Percentiles rank a stretch among this genome's conserved stretches.
Evolutionary conservation across 2,888 invertebrate species (phyloP).

Genomic region (Leptopilina drosophilae): DNA sequence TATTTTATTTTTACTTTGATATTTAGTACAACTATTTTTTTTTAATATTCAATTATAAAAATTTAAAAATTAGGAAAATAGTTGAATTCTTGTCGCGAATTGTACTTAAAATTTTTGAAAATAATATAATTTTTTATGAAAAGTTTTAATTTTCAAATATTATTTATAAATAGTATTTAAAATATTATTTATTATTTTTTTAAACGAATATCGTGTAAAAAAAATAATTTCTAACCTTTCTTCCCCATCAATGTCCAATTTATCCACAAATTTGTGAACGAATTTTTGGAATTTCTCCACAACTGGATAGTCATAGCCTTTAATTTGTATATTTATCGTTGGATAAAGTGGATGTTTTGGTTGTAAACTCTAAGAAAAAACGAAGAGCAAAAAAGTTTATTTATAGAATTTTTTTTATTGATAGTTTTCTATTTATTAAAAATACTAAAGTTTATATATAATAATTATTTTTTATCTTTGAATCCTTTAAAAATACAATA

Average conservation of each 20-base stretch:
- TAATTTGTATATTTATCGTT: constrained; percentile 87
- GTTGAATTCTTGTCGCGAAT: too few relatives aligned
- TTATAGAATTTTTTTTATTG: too few relatives aligned
- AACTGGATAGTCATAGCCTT: constrained; percentile 89
- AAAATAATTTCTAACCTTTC: constrained; percentile 80
- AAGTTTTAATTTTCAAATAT: too few relatives aligned
- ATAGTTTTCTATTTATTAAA: too few relatives aligned
- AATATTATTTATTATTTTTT: too few relatives aligned
- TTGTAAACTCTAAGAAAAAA: constrained; percentile 79
- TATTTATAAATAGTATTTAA: too few relatives aligned
- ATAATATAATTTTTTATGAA: too few relatives aligned
- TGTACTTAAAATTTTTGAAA: too few relatives aligned
- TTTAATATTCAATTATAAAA: too few relatives aligned
- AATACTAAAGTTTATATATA: background rate
- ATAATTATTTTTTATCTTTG: constrained; percentile 5
- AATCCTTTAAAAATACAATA: constrained; percentile 34
- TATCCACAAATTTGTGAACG: constrained; percentile 84
- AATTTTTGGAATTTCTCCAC: constrained; percentile 90
- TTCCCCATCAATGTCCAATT: constrained; percentile 87
- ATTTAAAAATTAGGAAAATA: too few relatives aligned
- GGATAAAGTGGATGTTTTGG: constrained; percentile 86
- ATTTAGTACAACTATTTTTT: too few relatives aligned
- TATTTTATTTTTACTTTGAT: too few relatives aligned
- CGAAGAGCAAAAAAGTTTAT: constrained; percentile 40
- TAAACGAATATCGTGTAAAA: background rate